Base-by-base conservation (phyloP, 2,113 vertebrate species). In the Mohoua ochrocephala region DNA sequence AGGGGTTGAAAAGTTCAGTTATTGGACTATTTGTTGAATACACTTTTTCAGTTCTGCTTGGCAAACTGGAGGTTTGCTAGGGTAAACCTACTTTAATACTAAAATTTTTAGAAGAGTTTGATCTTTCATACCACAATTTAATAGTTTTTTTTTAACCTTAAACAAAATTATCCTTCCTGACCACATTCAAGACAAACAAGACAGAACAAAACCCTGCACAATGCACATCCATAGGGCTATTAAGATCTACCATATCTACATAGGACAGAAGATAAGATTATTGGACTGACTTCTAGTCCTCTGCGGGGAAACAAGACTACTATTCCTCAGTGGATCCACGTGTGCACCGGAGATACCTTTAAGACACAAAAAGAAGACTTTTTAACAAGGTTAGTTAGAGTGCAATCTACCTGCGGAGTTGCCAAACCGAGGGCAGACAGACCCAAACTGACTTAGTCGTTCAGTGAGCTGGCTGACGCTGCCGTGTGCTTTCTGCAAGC, bases 241-340 rank as follows among this genome's bases (percentile, higher is more conserved):
- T 98, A 98, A 98, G 97, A 97, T 98, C 96, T 98, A 96, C 98
- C 96, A 81, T 98, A 98, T 98, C 97, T 98, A 97, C 93, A 98
- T 98, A 98, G 97, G 97, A 97, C 97, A 97, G 98, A 98, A 98
- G 98, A 98, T 98, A 98, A 98, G 95, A 96, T 98, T 98, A 98
- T 97, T 98, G 97, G 97, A 96, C 97, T 98, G 97, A 97, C 97
- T 98, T 95, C 97, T 98, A 98, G 98, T 98, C 97, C 97, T 98
- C 97, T 97, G 91, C 96, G 92, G 97, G 95, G 95, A 98, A 98
- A 97, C 97, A 97, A 97, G 97, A 98, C 96, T 97, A 96, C 97
- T 98, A 89, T 98, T 98, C 97, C 95, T 97, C 96, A 97, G 87
- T 98, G 97, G 97, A 97, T 97, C 97, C 93, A 91, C 97, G 96